These are phyloP conservation scores for Sciurus vulgaris DNA, from an alignment of 2,797 vertebrate species.

Conservation along the genomic window DNA sequence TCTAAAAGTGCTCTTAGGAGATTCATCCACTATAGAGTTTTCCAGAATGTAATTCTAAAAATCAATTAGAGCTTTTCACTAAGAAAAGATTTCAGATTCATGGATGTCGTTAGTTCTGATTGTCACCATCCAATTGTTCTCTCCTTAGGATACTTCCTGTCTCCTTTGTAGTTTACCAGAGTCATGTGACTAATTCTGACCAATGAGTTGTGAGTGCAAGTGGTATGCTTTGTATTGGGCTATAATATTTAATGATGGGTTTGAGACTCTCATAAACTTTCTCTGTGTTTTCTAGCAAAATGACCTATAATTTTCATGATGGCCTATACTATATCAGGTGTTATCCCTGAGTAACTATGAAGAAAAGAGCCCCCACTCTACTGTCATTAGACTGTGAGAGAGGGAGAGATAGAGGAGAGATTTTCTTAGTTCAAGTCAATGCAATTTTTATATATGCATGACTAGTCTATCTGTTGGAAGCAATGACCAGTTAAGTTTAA, in stretches of 20 bases:
- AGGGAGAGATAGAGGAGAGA: not conserved
- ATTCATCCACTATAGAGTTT: not conserved
- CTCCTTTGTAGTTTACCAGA: not conserved
- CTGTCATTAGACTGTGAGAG: not conserved
- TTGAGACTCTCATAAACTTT: not conserved
- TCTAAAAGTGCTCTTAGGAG: not conserved
- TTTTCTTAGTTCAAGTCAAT: not conserved
- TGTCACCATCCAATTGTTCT: not conserved
- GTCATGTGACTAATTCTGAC: not conserved
- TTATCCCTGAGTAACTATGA: not conserved
- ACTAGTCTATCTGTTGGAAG: not conserved
- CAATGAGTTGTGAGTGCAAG: not conserved
- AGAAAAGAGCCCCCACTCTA: not conserved
- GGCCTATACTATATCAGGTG: not conserved
- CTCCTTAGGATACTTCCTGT: not conserved
- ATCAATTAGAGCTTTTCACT: not conserved
- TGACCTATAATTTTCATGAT: slow-evolving; percentile 24
- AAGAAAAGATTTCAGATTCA: not conserved
- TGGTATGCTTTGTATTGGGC: not conserved
- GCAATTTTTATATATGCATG: not conserved
- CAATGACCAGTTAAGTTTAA: not conserved
- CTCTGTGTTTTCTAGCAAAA: slow-evolving; percentile 35
- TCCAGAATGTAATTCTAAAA: not conserved
- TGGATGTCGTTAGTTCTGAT: not conserved
- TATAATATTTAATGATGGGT: not conserved